Base-by-base conservation (phyloP, 2,888 invertebrate species). In the Tachina lurida region DNA sequence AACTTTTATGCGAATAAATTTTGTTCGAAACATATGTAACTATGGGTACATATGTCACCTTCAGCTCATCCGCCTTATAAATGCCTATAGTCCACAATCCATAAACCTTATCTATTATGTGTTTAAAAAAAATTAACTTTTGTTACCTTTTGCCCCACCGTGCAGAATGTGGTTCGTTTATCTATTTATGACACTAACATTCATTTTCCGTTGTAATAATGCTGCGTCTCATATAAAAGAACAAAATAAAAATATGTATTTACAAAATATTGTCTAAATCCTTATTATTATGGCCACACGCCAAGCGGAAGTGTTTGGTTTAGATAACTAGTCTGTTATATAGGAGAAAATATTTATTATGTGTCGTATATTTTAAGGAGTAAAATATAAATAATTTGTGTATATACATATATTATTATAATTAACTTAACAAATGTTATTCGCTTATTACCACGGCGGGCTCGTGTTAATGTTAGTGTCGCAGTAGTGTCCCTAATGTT, bases 241-340 rank as follows among this genome's bases (percentile, higher is more conserved):
- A 8, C 3, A 43, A 62, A 41, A 8, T 9, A 43, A 43, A 70
- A 22, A n/a, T 5, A 39, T 31, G 10, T 62, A 13, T 49, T 47
- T 74, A 15, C 60, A 13, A 39, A 60, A 12, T 74, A 15, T 62
- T 39, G n/a, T 31, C 49, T 31, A 47, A 73, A 73, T 58, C 39
- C 58, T 49, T 49, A 47, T 60, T 49, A 47, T 60, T 60, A 49
- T 39, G 71, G 12, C 12, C 45, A 12, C 47, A 58, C 12, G 31
- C 12, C 60, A 77, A 60, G 49, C 41, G 31, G 31, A 31, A 49
- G 76, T 77, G 77, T 77, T 67, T 77, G 58, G 77, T 68, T 58
- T n/a, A 68, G 67, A 77, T 77, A 67, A 77, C 31, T 31, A 31
- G 31, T 31, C 31, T 31, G 31, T 31, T 31, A 31, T 31, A 7